phyloP scores from a whole-genome alignment of 2,797 vertebrate species.

The Poliocrania exsul region DNA sequence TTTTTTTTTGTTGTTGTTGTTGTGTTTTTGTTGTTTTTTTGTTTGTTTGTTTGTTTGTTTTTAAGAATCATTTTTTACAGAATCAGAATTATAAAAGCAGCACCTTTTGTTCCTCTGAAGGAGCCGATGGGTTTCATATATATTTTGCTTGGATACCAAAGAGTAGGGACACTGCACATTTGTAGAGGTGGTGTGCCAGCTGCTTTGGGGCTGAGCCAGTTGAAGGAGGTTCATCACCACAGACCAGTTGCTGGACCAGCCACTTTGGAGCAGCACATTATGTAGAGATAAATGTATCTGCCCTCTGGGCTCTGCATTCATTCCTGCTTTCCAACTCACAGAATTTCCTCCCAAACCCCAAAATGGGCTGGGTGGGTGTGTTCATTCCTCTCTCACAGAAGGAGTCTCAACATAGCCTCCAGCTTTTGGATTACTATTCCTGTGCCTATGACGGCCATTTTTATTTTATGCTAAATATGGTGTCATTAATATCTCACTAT shows the following conservation, averaged over 20 bases:
- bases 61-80: not conserved
- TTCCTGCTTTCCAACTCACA: not conserved
- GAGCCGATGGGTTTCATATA: not conserved
- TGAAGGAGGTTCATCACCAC: not conserved
- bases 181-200: not conserved
- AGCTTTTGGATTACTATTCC: conserved; percentile 9
- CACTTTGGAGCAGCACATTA: not conserved
- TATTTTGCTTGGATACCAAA: not conserved
- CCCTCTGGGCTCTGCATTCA: not conserved
- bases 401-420: not conserved
- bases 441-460: not conserved
- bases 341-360: not conserved
- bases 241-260: not conserved
- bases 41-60: not conserved
- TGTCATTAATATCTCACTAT: conserved; percentile 22
- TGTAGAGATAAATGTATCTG: not conserved
- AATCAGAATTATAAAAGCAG: not conserved
- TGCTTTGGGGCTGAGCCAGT: not conserved
- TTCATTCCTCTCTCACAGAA: not conserved
- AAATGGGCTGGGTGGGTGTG: not conserved
- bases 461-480: conserved; percentile 11
- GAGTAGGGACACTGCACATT: not conserved
- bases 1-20: no score
- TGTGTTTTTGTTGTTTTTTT: no score
- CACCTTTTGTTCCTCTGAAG: not conserved